Conservation (phyloP, 2,113 vertebrate species). For the Hystrix cristata region DNA sequence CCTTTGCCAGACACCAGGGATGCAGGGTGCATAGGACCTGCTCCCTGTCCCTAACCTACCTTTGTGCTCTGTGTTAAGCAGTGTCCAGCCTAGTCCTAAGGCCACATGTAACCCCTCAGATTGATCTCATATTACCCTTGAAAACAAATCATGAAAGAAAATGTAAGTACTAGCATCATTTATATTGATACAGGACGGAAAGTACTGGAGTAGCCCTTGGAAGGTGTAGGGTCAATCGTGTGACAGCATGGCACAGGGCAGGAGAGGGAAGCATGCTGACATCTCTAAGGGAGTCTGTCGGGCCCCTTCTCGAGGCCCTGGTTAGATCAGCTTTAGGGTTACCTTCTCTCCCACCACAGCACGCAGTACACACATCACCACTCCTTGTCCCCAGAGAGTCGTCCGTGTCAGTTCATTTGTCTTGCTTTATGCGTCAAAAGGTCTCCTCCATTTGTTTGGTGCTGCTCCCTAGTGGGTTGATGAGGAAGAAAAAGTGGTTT, state of each 20-base stretch:
- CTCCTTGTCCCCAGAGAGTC: constrained; percentile 3
- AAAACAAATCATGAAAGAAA: background rate
- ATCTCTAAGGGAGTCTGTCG: background rate
- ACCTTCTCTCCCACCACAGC: background rate
- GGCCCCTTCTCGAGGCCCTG: background rate
- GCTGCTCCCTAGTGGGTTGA: background rate
- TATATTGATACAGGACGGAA: background rate
- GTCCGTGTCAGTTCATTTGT: constrained; percentile 46
- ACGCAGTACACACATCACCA: background rate
- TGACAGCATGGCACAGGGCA: background rate
- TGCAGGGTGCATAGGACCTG: background rate
- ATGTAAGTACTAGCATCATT: background rate
- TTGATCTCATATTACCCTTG: background rate
- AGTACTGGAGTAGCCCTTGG: background rate
- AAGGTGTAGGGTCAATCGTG: background rate
- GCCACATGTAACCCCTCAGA: background rate
- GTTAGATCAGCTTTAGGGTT: background rate
- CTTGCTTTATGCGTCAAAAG: constrained; percentile 51
- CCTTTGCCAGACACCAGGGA: background rate
- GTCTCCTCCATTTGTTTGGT: constrained; percentile 67
- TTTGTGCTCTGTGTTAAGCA: background rate
- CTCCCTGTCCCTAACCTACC: background rate
- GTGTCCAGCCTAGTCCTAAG: background rate
- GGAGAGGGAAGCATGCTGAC: background rate
- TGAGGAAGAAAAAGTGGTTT: constrained; percentile 59